These are phyloP conservation scores for Jordanella pulchra DNA, from an alignment of 2,797 vertebrate species.

Conservation along the genomic window DNA sequence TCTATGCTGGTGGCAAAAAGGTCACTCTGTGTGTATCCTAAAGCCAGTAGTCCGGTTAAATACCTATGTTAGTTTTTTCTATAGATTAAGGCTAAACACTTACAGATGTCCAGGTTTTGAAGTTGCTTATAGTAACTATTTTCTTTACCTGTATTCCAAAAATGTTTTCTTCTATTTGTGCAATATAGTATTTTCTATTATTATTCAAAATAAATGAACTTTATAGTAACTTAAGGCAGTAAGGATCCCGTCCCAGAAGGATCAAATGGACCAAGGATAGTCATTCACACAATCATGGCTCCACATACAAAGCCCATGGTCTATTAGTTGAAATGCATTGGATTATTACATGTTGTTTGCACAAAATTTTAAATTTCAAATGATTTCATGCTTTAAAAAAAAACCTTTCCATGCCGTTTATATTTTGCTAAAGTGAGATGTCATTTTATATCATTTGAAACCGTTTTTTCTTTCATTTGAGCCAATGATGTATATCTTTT, in stretches of 20 bases:
- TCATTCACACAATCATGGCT: conserved; percentile 20
- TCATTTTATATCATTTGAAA: conserved; percentile 33
- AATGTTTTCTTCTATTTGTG: conserved; percentile 4
- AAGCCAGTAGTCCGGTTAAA: conserved; percentile 2
- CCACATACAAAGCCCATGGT: conserved; percentile 20
- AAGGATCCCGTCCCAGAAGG: not conserved
- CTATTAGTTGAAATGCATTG: conserved; percentile 20
- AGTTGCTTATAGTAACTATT: conserved; percentile 1
- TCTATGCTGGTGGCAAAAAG: not conserved
- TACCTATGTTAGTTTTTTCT: not conserved
- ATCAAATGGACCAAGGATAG: not conserved
- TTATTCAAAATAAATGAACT: not conserved
- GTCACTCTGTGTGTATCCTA: conserved; percentile 1
- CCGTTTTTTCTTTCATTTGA: conserved; percentile 27
- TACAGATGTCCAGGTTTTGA: not conserved
- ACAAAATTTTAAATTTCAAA: conserved; percentile 23
- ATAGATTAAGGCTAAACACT: conserved; percentile 1
- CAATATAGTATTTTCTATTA: conserved; percentile 4
- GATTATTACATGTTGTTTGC: conserved; percentile 26
- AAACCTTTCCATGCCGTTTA: conserved; percentile 21
- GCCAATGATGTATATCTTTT: conserved; percentile 46
- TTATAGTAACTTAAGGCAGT: not conserved
- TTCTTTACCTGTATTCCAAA: conserved; percentile 10
- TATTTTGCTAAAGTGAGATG: conserved; percentile 28
- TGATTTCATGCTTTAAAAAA: conserved; percentile 30